A percentile compares a stretch with the other conserved stretches of the same genome.
phyloP scores from a whole-genome alignment of 2,888 invertebrate genomes.

The Drosophila kokeensis region DNA sequence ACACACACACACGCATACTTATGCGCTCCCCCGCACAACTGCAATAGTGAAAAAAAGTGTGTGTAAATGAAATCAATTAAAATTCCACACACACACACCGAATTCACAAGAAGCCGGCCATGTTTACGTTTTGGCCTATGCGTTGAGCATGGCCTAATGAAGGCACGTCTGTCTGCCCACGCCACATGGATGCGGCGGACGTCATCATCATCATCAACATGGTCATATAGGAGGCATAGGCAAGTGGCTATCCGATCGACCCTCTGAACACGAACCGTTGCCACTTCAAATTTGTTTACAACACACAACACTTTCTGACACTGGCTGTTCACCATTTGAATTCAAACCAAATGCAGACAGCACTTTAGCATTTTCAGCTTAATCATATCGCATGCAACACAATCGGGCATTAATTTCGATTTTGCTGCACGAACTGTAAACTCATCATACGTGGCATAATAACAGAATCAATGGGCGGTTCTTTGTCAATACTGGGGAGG shows the following conservation, averaged over 20 bases:
- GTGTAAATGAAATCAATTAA: slow-evolving; percentile 76
- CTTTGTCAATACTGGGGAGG: slow-evolving; percentile 22
- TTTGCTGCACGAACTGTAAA: slow-evolving; percentile 60
- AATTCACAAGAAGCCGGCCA: slow-evolving; percentile 30
- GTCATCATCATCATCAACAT: slow-evolving; percentile 21
- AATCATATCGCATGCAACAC: slow-evolving; percentile 58
- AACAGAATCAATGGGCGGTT: slow-evolving; percentile 65
- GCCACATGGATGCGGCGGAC: slow-evolving; percentile 23
- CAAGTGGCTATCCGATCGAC: slow-evolving; percentile 33
- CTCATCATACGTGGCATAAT: slow-evolving; percentile 65
- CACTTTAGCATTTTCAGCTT: slow-evolving; percentile 51
- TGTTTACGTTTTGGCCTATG: slow-evolving; percentile 68
- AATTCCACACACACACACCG: slow-evolving; percentile 64
- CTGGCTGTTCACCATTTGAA: slow-evolving; percentile 36
- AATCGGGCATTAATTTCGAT: slow-evolving; percentile 69
- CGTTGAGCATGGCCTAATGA: slow-evolving; percentile 70
- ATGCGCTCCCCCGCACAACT: neutral
- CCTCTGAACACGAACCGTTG: slow-evolving; percentile 40
- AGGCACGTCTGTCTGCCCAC: slow-evolving; percentile 60
- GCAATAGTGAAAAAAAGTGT: slow-evolving; percentile 57
- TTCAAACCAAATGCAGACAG: slow-evolving; percentile 5
- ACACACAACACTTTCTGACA: slow-evolving; percentile 57
- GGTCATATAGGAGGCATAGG: slow-evolving; percentile 16
- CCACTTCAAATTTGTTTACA: slow-evolving; percentile 75
- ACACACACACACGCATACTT: slow-evolving; percentile 6